phyloP scores from a whole-genome alignment of 2,797 vertebrate genomes.

The Esox masquinongy region DNA sequence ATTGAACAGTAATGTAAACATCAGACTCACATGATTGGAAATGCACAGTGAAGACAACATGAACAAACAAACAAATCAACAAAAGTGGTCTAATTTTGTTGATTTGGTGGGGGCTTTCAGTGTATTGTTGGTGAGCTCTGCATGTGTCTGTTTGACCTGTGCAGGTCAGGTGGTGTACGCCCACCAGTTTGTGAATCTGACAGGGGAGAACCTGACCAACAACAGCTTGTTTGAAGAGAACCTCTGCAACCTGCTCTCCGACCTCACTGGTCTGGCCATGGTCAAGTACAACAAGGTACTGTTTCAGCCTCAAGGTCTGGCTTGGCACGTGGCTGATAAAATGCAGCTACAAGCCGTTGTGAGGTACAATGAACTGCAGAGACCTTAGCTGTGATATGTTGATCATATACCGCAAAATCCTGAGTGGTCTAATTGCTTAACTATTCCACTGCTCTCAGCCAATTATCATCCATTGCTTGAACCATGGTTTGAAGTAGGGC shows the following conservation, averaged over 20 bases:
- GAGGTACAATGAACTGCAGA: too few species aligned
- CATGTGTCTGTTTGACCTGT: constrained; percentile 14
- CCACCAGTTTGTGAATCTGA: constrained; percentile 88
- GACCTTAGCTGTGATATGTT: too few species aligned
- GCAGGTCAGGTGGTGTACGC: constrained; percentile 92
- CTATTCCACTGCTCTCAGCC: too few species aligned
- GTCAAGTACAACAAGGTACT: constrained; percentile 89
- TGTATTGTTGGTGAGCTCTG: not conserved
- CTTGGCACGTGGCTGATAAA: too few species aligned
- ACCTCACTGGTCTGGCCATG: constrained; percentile 86
- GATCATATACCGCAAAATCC: too few species aligned
- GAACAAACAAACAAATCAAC: not conserved
- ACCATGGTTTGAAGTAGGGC: too few species aligned
- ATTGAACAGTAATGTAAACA: not conserved
- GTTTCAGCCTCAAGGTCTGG: not conserved
- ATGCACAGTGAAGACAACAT: not conserved
- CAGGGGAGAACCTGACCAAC: constrained; percentile 90
- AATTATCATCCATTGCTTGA: too few species aligned
- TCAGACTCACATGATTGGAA: not conserved
- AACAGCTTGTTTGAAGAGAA: constrained; percentile 90
- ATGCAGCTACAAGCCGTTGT: too few species aligned
- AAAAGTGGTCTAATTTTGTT: too few species aligned
- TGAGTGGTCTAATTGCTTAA: too few species aligned
- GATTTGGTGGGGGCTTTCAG: not conserved
- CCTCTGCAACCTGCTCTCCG: constrained; percentile 85